Base-by-base conservation (phyloP, 2,113 vertebrate genomes). In the Steatornis caripensis region DNA sequence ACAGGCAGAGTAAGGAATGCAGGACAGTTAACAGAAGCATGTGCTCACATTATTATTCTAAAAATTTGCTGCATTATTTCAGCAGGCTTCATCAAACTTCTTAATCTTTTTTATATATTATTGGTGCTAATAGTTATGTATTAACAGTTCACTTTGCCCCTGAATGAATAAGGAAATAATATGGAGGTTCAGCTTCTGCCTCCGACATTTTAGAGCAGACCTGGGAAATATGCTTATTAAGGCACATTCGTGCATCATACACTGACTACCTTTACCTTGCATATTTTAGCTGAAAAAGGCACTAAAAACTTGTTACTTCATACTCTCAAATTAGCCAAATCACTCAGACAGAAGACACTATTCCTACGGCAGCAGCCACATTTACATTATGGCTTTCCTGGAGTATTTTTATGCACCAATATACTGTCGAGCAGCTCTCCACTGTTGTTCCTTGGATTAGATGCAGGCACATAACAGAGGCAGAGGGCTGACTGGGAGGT, bases 51-150 rank as follows among this genome's bases (percentile, higher is more conserved):
- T 87, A 62, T 89, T 84, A 70, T 32, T 78, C 43, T 39, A 84
- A 92, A 65, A 78, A 83, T 77, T 86, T 21, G 57, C 61, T 61
- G 39, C 7, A 48, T 89, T 91, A 60, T 87, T 93, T 91, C 13
- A 14, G 30, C 39, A 49, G 34, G 68, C 29, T 51, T 88, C 85
- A 90, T 88, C 62, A 84, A 80, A 41, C 54, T 41, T 58, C 29
- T 45, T 84, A 32, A 66, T 86, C 41, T 78, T 16, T 16, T 89
- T 94, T 20, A 41, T 39, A 53, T 39, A 49, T 72, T 80, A 53
- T 22, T 71, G 80, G 17, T n/a, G 15, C 10, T 94, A 64, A 80
- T 65, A 61, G 17, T 49, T 74, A 45, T 23, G 9, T 60, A 48
- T 78, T 77, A 70, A 82, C 37, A 74, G 20, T 57, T 90, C 24